Conservation (phyloP, 2,113 vertebrate species). For the Chaetura pelagica region DNA sequence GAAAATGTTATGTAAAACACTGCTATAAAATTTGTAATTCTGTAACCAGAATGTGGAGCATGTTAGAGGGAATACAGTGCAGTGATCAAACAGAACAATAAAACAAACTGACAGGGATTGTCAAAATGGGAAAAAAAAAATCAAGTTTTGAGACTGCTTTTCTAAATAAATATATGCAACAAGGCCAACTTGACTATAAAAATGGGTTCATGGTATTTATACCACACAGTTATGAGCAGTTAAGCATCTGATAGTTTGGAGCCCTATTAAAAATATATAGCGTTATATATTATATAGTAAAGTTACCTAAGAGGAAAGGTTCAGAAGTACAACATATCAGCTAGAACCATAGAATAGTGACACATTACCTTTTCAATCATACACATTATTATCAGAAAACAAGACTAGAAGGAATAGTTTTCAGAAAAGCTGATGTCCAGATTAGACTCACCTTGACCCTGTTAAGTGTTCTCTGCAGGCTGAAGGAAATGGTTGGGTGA, state of each 20-base stretch:
- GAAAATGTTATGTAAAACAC: neutral
- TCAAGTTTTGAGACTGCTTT: neutral
- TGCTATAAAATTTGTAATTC: neutral
- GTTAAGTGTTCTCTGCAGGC: neutral
- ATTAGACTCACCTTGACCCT: neutral
- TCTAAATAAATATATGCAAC: neutral
- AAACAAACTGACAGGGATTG: neutral
- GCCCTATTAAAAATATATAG: neutral
- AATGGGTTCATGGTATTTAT: neutral
- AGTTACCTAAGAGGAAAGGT: neutral
- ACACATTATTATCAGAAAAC: neutral
- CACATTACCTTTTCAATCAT: neutral
- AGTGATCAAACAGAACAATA: neutral
- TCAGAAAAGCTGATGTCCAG: neutral
- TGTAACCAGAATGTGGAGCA: neutral
- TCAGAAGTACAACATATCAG: neutral
- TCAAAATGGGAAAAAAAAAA: neutral
- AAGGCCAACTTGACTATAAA: neutral
- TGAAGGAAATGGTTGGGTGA: neutral
- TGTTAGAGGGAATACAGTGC: neutral
- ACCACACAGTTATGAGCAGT: neutral
- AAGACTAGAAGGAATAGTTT: neutral
- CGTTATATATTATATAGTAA: neutral
- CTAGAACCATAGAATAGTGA: neutral
- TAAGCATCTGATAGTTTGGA: neutral